phyloP scores from a whole-genome alignment of 2,113 vertebrate genomes.

The Lampris incognitus region DNA sequence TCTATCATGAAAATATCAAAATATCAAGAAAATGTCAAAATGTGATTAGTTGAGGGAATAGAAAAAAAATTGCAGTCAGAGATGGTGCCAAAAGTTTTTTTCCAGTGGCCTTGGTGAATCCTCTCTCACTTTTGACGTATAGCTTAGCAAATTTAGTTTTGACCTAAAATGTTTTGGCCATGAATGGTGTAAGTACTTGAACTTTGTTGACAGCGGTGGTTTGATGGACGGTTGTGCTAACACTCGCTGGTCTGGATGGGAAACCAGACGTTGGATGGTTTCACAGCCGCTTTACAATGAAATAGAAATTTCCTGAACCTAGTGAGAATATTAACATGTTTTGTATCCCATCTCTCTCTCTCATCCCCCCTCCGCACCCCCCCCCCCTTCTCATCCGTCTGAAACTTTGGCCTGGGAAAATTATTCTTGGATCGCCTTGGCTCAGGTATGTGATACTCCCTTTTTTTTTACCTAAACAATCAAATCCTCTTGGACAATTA shows the following conservation, averaged over 20 bases:
- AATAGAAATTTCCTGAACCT: conserved; percentile 28
- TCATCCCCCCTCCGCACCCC: conserved; percentile 7
- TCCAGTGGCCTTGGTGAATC: conserved; percentile 44
- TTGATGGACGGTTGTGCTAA: conserved; percentile 41
- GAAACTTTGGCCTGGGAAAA: conserved; percentile 42
- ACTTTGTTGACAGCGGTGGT: conserved; percentile 52
- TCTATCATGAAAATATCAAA: conserved; percentile 42
- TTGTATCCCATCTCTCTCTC: conserved; percentile 15
- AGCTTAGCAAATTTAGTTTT: conserved; percentile 39
- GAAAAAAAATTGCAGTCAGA: conserved; percentile 18
- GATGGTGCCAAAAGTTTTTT: conserved; percentile 44
- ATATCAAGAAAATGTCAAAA: conserved; percentile 27
- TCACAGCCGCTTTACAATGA: conserved; percentile 36
- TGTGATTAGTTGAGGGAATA: conserved; percentile 30
- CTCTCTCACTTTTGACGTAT: conserved; percentile 34
- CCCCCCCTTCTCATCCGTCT: conserved; percentile 11
- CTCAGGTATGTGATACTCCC: conserved; percentile 73
- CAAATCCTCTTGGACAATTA: too few species aligned
- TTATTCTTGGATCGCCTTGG: conserved; percentile 32
- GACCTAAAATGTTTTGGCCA: not conserved
- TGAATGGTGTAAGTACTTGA: conserved; percentile 16
- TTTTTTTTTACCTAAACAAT: too few species aligned
- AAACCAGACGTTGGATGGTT: conserved; percentile 25
- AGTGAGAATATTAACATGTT: conserved; percentile 46
- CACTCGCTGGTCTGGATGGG: conserved; percentile 7